Percentiles rank a stretch among this genome's conserved stretches.
These are phyloP conservation scores for Ciconia boyciana DNA, from an alignment of 2,113 vertebrate genomes.

Conservation along the genomic window DNA sequence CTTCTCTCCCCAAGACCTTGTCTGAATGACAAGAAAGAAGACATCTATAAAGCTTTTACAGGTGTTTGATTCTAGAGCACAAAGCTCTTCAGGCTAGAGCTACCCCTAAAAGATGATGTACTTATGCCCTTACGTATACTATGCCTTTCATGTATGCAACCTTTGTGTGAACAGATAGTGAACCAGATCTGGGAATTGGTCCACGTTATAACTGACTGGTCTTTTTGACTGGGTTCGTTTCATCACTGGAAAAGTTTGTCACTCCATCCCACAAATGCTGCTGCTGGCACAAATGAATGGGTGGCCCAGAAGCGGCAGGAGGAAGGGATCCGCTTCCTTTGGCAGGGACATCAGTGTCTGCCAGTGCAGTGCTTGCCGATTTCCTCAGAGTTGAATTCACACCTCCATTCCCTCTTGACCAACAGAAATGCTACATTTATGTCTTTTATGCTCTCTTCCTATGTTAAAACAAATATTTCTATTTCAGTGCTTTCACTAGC, in stretches of 20 bases:
- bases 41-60: neutral
- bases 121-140: accelerated
- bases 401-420: neutral
- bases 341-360: neutral
- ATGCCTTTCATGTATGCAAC: accelerated
- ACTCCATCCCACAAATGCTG: neutral
- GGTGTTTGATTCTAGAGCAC: neutral
- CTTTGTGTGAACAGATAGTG: neutral
- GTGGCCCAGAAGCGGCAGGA: neutral
- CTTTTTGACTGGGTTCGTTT: neutral
- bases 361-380: accelerated
- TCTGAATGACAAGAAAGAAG: neutral
- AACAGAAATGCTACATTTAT: neutral
- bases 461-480: neutral
- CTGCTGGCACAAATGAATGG: neutral
- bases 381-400: neutral
- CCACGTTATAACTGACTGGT: neutral
- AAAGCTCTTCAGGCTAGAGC: neutral
- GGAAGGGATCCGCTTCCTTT: neutral
- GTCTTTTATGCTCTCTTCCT: neutral
- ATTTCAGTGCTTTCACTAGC: constrained; percentile 55
- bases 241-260: neutral
- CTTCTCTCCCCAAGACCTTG: neutral
- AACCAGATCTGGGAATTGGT: neutral
- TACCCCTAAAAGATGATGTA: neutral